A percentile compares a stretch with the other conserved stretches of the same genome.
phyloP scores from a whole-genome alignment of 1,140 invertebrate genomes.

The Cyclargus thomasi region DNA sequence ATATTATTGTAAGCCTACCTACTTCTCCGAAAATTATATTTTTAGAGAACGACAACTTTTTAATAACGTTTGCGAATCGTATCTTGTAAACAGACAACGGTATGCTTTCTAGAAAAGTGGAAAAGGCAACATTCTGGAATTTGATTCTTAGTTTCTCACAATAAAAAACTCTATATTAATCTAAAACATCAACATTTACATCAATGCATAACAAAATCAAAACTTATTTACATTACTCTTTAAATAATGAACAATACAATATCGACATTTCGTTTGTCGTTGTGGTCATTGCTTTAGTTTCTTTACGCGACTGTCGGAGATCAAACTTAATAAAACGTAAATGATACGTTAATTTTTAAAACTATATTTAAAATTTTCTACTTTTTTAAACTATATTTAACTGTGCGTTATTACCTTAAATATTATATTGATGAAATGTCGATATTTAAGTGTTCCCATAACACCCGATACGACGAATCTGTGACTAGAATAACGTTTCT shows the following conservation, averaged over 20 bases:
- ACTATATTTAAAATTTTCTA: constrained; percentile 12
- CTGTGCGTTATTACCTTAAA: constrained; percentile 21
- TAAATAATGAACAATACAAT: constrained; percentile 47
- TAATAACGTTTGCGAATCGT: not conserved
- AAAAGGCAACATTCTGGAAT: constrained; percentile 23
- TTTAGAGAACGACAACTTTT: not conserved
- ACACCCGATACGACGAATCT: constrained; percentile 37
- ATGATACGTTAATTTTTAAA: too few species aligned
- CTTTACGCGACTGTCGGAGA: not conserved
- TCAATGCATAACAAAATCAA: constrained; percentile 66
- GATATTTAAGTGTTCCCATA: constrained; percentile 60
- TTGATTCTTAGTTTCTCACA: constrained; percentile 29
- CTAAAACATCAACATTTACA: constrained; percentile 65
- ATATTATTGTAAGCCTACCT: not conserved
- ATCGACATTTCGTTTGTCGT: constrained; percentile 42
- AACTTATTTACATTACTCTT: constrained; percentile 61
- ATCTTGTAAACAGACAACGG: constrained; percentile 1
- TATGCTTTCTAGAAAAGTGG: constrained; percentile 16
- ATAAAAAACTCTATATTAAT: constrained; percentile 40
- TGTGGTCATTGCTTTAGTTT: not conserved
- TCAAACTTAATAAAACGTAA: not conserved
- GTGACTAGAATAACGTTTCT: constrained; percentile 68
- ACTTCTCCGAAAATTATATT: not conserved
- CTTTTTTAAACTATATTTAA: not conserved
- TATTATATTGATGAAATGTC: constrained; percentile 31